Base-by-base conservation (phyloP, 2,888 invertebrate species). In the Leucozona laternaria region DNA sequence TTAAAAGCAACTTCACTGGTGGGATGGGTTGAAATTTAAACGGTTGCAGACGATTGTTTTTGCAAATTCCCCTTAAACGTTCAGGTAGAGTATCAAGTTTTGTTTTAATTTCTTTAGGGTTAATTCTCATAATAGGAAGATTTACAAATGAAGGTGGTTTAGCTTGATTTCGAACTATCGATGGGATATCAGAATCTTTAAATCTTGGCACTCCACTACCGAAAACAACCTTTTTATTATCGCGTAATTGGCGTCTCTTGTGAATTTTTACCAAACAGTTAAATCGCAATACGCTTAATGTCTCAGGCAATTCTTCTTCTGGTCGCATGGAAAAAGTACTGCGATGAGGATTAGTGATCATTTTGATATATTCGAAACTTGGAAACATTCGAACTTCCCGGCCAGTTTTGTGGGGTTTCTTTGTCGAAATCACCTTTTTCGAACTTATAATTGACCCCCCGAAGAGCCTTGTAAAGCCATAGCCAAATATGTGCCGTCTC, bases 161-260 rank as follows among this genome's bases (percentile, higher is more conserved):
- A 0, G 64, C 48, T 3, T 57, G 64, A 62, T 89, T 91, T 0
- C 89, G 64, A 45, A 79, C 73, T 0, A 89, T 22, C n/a, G n/a
- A n/a, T 0, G 89, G 88, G 1, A 89, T 89, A 0, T 89, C 88
- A 0, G 79, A 76, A 48, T 90, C 91, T 45, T 88, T 89, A 88
- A 90, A 92, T 4, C 91, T 91, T 48, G 91, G 91, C 79, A 89
- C 89, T 7, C 91, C 91, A 34, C 92, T 91, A 34, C 89, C 88
- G 22, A 92, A 92, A 1, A 91, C 92, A 15, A 91, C 89, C 70
- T 92, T 92, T 55, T 91, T 92, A 72, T 92, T 91, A 55, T 80
- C 90, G 2, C 90, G 88, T 79, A 91, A 43, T 68, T 91, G 91
- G 5, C 91, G 90, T 1, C 92, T 90, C 0, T 75, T 62, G 4